Evolutionary conservation across 2,113 vertebrate species (phyloP).

Genomic region (Bothrops jararaca): DNA sequence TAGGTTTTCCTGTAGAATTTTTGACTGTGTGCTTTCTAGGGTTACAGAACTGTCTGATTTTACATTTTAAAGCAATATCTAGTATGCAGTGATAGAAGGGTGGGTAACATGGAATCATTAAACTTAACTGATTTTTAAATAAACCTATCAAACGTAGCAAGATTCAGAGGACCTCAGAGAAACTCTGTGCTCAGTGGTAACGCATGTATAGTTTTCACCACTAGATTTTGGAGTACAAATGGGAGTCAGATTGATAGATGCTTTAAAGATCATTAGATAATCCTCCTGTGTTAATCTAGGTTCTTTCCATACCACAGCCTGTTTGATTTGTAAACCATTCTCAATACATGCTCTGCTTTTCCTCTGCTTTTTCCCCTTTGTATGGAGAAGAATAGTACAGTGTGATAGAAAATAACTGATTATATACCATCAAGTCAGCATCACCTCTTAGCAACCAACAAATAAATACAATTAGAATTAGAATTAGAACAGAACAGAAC

Average conservation of each 20-base stretch:
- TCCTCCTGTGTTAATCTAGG: neutral
- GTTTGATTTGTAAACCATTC: neutral
- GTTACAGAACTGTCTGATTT: neutral
- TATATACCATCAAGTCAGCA: neutral
- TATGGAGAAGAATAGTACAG: neutral
- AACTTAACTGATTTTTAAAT: neutral
- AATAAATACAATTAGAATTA: neutral
- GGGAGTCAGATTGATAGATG: neutral
- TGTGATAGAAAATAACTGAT: neutral
- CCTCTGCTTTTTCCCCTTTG: neutral
- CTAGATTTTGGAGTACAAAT: neutral
- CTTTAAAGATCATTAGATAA: neutral
- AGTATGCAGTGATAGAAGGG: neutral
- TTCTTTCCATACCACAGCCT: too few species aligned
- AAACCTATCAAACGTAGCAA: neutral
- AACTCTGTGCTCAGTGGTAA: neutral
- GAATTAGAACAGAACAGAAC: too few species aligned
- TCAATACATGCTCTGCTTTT: neutral
- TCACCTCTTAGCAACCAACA: neutral
- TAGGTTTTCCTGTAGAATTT: neutral
- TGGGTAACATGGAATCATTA: neutral
- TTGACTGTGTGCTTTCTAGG: neutral
- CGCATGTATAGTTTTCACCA: neutral
- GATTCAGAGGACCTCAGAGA: neutral
- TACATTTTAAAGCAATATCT: neutral